Conservation (phyloP, 2,113 vertebrate species). For the Labeo rohita region DNA sequence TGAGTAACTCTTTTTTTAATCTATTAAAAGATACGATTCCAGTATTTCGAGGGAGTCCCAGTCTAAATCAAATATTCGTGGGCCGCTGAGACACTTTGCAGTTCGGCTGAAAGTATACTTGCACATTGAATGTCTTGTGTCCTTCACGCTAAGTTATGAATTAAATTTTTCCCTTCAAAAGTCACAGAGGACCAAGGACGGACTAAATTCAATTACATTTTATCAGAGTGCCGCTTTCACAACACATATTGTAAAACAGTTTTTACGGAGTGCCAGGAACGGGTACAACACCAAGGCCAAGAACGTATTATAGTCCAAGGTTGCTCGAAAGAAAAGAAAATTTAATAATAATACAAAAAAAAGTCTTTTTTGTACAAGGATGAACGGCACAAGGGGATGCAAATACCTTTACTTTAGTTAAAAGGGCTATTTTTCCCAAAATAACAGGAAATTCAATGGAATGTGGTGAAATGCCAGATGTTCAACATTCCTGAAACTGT, state of each 20-base stretch:
- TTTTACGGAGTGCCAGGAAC: neutral
- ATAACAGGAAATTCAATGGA: neutral
- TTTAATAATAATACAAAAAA: neutral
- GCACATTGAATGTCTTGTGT: neutral
- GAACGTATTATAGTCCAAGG: conserved; percentile 4
- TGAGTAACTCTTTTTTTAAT: conserved; percentile 7
- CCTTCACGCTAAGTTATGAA: neutral
- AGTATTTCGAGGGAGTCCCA: conserved; percentile 5
- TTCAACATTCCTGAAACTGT: conserved; percentile 1
- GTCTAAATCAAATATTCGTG: conserved; percentile 1
- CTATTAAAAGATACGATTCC: conserved; percentile 25
- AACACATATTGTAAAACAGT: neutral
- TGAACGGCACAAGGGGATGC: neutral
- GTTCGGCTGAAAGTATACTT: neutral
- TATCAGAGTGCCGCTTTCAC: conserved; percentile 20
- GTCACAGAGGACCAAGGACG: conserved; percentile 6
- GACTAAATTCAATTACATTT: conserved; percentile 21
- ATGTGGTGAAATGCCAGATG: conserved; percentile 21
- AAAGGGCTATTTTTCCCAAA: neutral
- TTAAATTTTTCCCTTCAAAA: neutral
- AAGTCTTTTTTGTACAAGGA: neutral
- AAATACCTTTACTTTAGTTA: neutral
- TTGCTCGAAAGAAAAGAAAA: neutral
- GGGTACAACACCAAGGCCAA: conserved; percentile 24
- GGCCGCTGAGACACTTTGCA: neutral